Evolutionary conservation across 1,140 invertebrate species (phyloP).

Genomic region (Euwallacea fornicatus): DNA sequence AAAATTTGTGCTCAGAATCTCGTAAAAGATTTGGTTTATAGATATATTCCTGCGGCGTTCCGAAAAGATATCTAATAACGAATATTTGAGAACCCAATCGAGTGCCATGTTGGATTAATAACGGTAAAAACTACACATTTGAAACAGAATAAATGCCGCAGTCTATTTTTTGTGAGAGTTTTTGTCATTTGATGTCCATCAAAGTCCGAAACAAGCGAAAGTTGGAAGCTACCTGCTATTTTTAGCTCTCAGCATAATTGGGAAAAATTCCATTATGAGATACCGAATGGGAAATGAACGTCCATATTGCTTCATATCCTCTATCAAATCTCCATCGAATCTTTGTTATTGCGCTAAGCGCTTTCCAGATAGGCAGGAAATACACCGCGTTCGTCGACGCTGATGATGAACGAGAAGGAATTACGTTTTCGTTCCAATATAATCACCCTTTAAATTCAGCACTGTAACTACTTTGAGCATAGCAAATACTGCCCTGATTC

Average conservation of each 20-base stretch:
- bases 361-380: not conserved
- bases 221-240: not conserved
- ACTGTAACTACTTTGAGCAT: too few species aligned
- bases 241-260: constrained; percentile 5
- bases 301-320: constrained; percentile 18
- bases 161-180: too few species aligned
- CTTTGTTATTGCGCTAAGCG: not conserved
- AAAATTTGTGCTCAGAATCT: constrained; percentile 21
- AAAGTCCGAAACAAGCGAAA: not conserved
- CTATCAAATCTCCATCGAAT: constrained; percentile 17
- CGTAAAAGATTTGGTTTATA: constrained; percentile 25
- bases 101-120: too few species aligned
- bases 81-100: constrained; percentile 4
- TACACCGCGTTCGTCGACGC: not conserved
- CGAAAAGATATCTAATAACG: constrained; percentile 9
- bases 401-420: not conserved
- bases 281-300: constrained; percentile 21
- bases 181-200: too few species aligned
- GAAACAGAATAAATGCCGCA: too few species aligned
- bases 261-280: constrained; percentile 8
- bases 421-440: not conserved
- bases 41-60: constrained; percentile 10
- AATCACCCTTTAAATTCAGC: too few species aligned
- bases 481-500: too few species aligned
- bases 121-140: too few species aligned